A percentile compares a stretch with the other conserved stretches of the same genome.
These are phyloP conservation scores for Orchestes rusci DNA, from an alignment of 2,888 invertebrate genomes.

Conservation along the genomic window DNA sequence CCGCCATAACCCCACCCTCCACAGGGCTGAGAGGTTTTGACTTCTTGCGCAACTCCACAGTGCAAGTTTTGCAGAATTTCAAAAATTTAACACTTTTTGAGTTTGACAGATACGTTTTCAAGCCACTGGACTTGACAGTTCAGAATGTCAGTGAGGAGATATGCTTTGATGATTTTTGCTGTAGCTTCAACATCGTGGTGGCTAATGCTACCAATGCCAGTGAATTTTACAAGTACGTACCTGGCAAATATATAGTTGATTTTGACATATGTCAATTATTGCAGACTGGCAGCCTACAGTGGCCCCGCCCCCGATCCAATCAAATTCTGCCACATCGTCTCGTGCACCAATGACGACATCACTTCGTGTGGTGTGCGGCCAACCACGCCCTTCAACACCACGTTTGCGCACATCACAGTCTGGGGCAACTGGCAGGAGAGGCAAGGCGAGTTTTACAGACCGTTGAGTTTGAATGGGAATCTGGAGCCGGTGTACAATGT, in stretches of 20 bases:
- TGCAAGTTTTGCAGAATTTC: constrained; percentile 20
- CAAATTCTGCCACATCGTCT: constrained; percentile 28
- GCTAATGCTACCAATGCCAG: constrained; percentile 13
- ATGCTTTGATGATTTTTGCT: constrained; percentile 30
- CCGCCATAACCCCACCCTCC: constrained; percentile 5
- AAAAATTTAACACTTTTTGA: constrained; percentile 24
- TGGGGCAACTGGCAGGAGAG: constrained; percentile 16
- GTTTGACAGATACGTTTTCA: constrained; percentile 22
- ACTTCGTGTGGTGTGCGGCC: constrained; percentile 28
- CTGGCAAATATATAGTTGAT: no score
- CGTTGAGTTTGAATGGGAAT: constrained; percentile 26
- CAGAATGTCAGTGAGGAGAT: constrained; percentile 22
- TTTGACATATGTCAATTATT: constrained; percentile 2
- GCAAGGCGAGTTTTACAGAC: constrained; percentile 25
- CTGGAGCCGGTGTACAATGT: constrained; percentile 26
- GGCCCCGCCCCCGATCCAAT: constrained; percentile 21
- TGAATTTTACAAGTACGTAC: constrained; percentile 30
- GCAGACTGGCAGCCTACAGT: constrained; percentile 27
- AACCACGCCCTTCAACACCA: constrained; percentile 20
- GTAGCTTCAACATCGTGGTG: constrained; percentile 27
- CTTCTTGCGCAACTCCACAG: constrained; percentile 15
- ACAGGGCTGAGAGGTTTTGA: constrained; percentile 19
- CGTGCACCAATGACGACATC: constrained; percentile 26
- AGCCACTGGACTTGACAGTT: constrained; percentile 23
- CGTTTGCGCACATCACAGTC: constrained; percentile 27